phyloP scores from a whole-genome alignment of 30 jellyfish, hydroid and myxozoan species.

The Aurelia sp. region DNA sequence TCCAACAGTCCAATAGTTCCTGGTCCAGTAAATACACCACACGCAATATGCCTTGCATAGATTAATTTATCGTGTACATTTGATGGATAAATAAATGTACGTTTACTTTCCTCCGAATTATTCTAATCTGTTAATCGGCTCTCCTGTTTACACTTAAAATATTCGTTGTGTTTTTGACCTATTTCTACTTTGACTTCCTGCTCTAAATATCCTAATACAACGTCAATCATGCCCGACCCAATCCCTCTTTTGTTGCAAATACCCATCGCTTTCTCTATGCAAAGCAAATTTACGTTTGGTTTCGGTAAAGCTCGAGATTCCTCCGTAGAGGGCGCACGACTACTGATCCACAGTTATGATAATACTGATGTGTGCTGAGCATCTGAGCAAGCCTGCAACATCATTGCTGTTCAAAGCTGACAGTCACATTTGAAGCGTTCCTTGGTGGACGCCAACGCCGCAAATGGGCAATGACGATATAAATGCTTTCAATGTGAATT shows the following conservation, averaged over 20 bases:
- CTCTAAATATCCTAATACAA: constrained; percentile 63
- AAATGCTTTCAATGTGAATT: no score
- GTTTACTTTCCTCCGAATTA: constrained; percentile 76
- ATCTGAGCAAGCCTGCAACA: no score
- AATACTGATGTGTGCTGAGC: no score
- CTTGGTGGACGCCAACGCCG: no score
- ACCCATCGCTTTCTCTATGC: neutral
- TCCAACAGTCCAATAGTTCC: no score
- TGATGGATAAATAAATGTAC: constrained; percentile 25
- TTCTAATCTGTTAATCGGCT: constrained; percentile 78
- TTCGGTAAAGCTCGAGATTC: no score
- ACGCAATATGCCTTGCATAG: constrained; percentile 37
- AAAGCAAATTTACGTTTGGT: neutral
- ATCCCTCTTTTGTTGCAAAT: constrained; percentile 28
- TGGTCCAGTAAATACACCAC: neutral
- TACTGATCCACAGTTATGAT: no score
- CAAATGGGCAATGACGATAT: no score
- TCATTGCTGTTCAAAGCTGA: no score
- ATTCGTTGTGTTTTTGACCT: constrained; percentile 41
- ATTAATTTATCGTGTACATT: constrained; percentile 37
- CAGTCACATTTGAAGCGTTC: no score
- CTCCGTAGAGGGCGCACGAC: no score
- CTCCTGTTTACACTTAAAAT: constrained; percentile 60
- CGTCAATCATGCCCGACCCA: constrained; percentile 56
- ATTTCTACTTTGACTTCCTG: constrained; percentile 49